Conservation (phyloP, 30 jellyfish, hydroid and myxozoan species). For the Chrysaora quinquecirrha region DNA sequence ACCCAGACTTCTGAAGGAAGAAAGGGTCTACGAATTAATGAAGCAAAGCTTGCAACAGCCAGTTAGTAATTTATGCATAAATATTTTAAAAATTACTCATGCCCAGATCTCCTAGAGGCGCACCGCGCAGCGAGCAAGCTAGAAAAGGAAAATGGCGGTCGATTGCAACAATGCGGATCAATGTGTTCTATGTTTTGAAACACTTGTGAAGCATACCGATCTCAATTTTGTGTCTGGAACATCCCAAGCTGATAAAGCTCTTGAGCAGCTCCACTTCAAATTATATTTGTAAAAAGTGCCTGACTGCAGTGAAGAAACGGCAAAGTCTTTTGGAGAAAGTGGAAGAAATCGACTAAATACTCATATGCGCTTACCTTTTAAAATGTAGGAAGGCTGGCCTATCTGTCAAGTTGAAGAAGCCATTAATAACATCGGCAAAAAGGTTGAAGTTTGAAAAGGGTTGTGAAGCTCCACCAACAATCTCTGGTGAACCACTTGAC, state of each 20-base stretch:
- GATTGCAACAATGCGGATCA: neutral
- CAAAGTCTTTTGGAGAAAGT: neutral
- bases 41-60: conserved; percentile 2
- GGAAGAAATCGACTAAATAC: neutral
- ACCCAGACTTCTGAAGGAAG: no score
- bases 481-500: no score
- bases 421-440: no score
- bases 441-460: no score
- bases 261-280: neutral
- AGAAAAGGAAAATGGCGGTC: neutral
- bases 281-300: neutral
- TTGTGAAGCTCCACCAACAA: no score
- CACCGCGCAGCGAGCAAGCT: conserved; percentile 1
- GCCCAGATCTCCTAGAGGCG: conserved; percentile 2
- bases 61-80: neutral
- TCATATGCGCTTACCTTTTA: no score
- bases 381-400: no score
- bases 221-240: neutral
- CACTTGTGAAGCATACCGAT: conserved; percentile 1
- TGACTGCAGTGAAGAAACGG: neutral
- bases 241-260: neutral
- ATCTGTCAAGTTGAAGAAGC: no score
- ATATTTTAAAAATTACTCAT: neutral
- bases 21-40: no score
- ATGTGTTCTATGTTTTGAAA: neutral